Conservation (phyloP, 1,140 invertebrate genomes). For the Achroia grisella region DNA sequence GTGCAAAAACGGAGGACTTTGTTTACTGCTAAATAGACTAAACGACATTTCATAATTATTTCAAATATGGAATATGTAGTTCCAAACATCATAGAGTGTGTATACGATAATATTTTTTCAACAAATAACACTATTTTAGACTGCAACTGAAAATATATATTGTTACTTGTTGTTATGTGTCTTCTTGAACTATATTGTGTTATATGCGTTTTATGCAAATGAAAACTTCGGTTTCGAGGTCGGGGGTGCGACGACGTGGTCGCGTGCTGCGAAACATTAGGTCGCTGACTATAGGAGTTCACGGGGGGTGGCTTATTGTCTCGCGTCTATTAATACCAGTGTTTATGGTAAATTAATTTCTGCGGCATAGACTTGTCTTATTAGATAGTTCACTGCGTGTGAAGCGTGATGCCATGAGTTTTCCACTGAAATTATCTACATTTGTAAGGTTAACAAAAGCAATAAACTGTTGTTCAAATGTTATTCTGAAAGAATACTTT, state of each 20-base stretch:
- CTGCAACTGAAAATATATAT: too few relatives aligned
- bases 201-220: constrained; percentile 27
- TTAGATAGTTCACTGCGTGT: constrained; percentile 5
- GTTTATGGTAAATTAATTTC: constrained; percentile 58
- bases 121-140: constrained; percentile 15
- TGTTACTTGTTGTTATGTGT: too few relatives aligned
- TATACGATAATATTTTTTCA: too few relatives aligned
- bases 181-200: too few relatives aligned
- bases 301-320: constrained; percentile 55
- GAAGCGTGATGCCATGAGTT: background rate
- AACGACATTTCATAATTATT: too few relatives aligned
- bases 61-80: background rate
- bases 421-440: background rate
- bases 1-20: background rate
- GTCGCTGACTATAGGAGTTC: constrained; percentile 32
- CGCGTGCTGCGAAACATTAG: constrained; percentile 59
- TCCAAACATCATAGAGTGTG: too few relatives aligned
- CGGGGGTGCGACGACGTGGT: constrained; percentile 36
- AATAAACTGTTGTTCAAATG: background rate
- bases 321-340: constrained; percentile 61
- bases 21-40: background rate
- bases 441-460: background rate
- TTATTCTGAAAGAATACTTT: background rate
- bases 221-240: constrained; percentile 25
- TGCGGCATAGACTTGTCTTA: constrained; percentile 12